Evolutionary conservation across 2,113 vertebrate genomes (phyloP).

Genomic region (Phrynosoma platyrhinos): DNA sequence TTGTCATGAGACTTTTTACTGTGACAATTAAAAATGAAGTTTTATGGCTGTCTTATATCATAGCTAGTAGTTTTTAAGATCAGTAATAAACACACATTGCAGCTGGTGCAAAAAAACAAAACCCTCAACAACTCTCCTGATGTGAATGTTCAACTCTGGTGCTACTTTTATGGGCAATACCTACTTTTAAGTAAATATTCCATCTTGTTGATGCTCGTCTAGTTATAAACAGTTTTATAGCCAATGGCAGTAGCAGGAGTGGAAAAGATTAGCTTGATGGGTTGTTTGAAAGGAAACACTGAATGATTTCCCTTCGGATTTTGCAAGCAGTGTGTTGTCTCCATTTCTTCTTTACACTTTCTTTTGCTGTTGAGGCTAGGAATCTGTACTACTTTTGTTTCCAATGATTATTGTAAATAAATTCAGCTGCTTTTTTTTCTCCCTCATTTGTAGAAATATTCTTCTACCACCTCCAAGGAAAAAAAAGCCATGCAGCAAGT

Average conservation of each 20-base stretch:
- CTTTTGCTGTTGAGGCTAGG: not conserved
- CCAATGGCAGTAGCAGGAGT: accelerated
- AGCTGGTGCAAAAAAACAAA: not conserved
- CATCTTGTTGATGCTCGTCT: not conserved
- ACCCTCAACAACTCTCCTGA: not conserved
- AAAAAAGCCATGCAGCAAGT: conserved; percentile 54
- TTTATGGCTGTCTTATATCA: conserved; percentile 33
- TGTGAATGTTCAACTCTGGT: conserved; percentile 25
- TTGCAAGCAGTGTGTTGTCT: accelerated
- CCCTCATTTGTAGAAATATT: conserved; percentile 62
- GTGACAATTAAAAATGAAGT: conserved; percentile 32
- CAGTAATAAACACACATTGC: conserved; percentile 24
- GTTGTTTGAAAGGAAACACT: conserved; percentile 6
- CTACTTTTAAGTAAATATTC: conserved; percentile 20
- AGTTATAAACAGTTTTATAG: not conserved
- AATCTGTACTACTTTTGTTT: not conserved
- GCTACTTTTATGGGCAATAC: conserved; percentile 5
- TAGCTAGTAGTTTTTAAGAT: conserved; percentile 40
- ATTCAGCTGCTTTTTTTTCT: not conserved
- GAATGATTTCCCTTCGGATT: not conserved
- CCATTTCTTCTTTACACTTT: accelerated
- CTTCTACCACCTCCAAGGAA: conserved; percentile 72
- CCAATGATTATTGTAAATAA: not conserved
- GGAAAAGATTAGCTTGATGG: accelerated
- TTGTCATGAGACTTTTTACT: conserved; percentile 40